Percentiles rank a stretch among this genome's conserved stretches.
These are phyloP conservation scores for Schizotus pectinicornis DNA, from an alignment of 2,888 invertebrate species.

Conservation along the genomic window DNA sequence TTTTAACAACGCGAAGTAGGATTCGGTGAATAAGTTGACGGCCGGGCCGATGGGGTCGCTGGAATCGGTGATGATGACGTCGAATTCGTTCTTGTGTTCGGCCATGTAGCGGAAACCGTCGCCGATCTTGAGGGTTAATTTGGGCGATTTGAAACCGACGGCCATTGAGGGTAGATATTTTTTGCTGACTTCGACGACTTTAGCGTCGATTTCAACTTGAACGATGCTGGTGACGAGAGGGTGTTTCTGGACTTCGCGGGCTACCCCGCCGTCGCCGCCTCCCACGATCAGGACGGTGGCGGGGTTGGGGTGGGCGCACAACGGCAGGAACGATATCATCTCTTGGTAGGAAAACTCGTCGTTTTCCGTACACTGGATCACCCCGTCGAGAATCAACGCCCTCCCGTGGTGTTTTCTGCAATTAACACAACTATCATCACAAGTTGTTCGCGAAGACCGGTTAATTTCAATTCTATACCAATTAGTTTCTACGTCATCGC, in stretches of 20 bases:
- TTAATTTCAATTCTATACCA: background rate
- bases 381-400: constrained; percentile 90
- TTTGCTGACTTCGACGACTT: constrained; percentile 90
- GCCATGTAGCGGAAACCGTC: constrained; percentile 97
- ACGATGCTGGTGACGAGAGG: constrained; percentile 84
- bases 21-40: constrained; percentile 62
- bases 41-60: constrained; percentile 94
- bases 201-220: constrained; percentile 87
- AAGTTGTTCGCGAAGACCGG: no score
- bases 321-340: constrained; percentile 94
- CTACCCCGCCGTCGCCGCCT: constrained; percentile 98
- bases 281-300: constrained; percentile 93
- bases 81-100: constrained; percentile 83
- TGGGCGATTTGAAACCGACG: constrained; percentile 81
- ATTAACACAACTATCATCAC: no score
- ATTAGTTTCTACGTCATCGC: background rate
- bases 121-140: constrained; percentile 73
- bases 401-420: constrained; percentile 79
- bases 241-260: constrained; percentile 93
- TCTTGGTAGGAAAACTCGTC: constrained; percentile 99
- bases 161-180: constrained; percentile 92
- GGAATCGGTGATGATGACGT: constrained; percentile 98
- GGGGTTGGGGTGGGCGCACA: constrained; percentile 90
- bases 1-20: constrained; percentile 71
- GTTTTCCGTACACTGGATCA: constrained; percentile 94